phyloP scores from a whole-genome alignment of 1,140 invertebrate species.

The Limonius californicus region DNA sequence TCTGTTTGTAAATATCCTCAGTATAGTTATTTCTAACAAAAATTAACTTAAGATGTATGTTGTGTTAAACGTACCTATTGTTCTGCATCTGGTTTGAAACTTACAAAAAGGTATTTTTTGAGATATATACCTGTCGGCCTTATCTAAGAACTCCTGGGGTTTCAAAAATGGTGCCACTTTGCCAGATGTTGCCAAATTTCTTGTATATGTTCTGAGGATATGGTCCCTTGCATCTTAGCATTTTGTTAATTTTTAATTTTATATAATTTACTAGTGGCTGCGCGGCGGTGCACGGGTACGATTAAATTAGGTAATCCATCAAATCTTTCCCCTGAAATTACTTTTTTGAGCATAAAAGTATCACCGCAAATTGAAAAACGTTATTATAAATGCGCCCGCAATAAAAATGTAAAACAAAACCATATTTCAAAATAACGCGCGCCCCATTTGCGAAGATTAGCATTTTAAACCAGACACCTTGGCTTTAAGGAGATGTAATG shows the following conservation, averaged over 20 bases:
- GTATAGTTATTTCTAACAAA: too few relatives aligned
- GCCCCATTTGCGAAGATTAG: slow-evolving; percentile 49
- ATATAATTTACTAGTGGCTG: too few relatives aligned
- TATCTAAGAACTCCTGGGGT: not conserved
- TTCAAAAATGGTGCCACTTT: slow-evolving; percentile 7
- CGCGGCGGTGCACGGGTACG: too few relatives aligned
- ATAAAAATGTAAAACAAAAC: slow-evolving; percentile 50
- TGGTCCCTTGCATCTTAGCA: too few relatives aligned
- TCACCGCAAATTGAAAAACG: slow-evolving; percentile 45
- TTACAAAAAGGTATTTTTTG: not conserved
- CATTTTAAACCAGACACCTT: slow-evolving; percentile 49
- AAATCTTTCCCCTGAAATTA: slow-evolving; percentile 7
- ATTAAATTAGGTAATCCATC: not conserved
- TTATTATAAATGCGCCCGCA: slow-evolving; percentile 46
- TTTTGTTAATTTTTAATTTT: too few relatives aligned
- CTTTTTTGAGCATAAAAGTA: slow-evolving; percentile 16
- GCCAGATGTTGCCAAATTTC: slow-evolving; percentile 3
- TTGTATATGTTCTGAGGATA: not conserved
- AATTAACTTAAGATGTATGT: too few relatives aligned
- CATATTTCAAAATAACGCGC: slow-evolving; percentile 48
- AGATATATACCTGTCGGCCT: not conserved
- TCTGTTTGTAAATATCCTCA: too few relatives aligned
- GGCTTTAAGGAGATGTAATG: slow-evolving; percentile 41
- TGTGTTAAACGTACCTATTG: not conserved
- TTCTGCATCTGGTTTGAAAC: not conserved